Evolutionary conservation across 2,113 vertebrate genomes (phyloP), one percentile per base, ranked within the genome.

Genomic region (Melierax canorus): DNA sequence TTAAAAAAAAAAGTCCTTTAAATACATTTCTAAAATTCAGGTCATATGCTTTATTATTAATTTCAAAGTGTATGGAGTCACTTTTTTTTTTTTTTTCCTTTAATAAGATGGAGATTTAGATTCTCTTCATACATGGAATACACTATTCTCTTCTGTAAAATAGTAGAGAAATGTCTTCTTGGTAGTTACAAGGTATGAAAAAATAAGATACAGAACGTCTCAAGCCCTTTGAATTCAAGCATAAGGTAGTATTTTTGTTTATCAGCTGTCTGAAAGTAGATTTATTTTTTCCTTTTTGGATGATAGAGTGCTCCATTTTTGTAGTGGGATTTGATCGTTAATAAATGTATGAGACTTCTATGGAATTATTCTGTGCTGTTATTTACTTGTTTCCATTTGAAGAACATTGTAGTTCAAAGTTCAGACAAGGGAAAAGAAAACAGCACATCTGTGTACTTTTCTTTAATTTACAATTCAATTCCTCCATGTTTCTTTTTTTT

Each of bases 401-500:
- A 88, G 43, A 93, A 41, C 12, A 55, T 7, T 2, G 0, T 34
- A 68, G 81, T 92, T 90, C 58, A 72, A 85, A 72, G 69, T 53
- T 93, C 69, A 85, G n/a, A 14, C 63, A 50, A 62, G n/a, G 78
- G 17, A 90, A 34, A 13, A 82, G 41, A 90, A 71, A 74, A 5
- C 14, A 67, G 8, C 6, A 38, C 5, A 71, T 50, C 38, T 85
- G 38, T 71, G 34, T 76, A 68, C 12, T 66, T 79, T 71, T 38
- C 39, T 86, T 76, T 62, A 91, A 76, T 84, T 86, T 91, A 34
- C 14, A 90, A 56, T 88, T 77, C 9, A 85, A 48, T 77, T 73
- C 2, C 63, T 79, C 1, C 8, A 24, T 51, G 20, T 15, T 3
- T 53, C 46, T 34, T 21, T 41, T 14, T 51, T 38, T 53, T 34